A percentile compares a stretch with the other conserved stretches of the same genome.
Conservation (phyloP, 2,113 vertebrate species). For the Otolemur garnettii region DNA sequence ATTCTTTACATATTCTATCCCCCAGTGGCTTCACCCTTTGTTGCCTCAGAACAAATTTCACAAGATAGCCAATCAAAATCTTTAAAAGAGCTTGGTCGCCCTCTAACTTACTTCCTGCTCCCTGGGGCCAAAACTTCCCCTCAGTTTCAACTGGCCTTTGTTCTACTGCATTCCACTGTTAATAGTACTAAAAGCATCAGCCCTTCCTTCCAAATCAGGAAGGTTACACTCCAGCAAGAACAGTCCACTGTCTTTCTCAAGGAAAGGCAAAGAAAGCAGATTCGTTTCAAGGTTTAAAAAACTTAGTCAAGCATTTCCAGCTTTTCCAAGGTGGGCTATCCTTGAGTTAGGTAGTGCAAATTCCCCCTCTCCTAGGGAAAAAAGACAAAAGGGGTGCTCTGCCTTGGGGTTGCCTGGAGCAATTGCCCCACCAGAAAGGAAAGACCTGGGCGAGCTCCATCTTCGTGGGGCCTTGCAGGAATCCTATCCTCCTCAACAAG, state of each 20-base stretch:
- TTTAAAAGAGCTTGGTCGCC: not conserved
- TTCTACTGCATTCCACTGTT: too few species aligned
- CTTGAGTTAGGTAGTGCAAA: too few species aligned
- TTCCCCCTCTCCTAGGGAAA: too few species aligned
- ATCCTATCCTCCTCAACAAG: too few species aligned
- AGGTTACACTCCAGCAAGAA: not conserved
- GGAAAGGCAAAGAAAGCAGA: fast-evolving
- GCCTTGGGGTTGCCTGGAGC: too few species aligned
- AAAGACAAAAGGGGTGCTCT: too few species aligned
- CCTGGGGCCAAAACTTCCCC: not conserved
- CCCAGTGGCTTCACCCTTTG: too few species aligned
- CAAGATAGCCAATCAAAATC: conserved; percentile 8
- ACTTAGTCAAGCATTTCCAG: not conserved
- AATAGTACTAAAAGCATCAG: too few species aligned
- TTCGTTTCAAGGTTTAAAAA: not conserved
- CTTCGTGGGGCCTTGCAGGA: too few species aligned
- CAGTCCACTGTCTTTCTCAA: not conserved
- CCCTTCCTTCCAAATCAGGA: not conserved
- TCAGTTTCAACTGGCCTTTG: too few species aligned
- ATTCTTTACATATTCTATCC: fast-evolving
- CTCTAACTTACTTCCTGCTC: not conserved
- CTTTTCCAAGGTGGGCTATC: not conserved
- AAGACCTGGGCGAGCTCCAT: too few species aligned
- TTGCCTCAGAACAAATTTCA: not conserved
- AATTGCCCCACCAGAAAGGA: too few species aligned